Conservation (phyloP, 2,113 vertebrate genomes). For the Muscicapa adusta region DNA sequence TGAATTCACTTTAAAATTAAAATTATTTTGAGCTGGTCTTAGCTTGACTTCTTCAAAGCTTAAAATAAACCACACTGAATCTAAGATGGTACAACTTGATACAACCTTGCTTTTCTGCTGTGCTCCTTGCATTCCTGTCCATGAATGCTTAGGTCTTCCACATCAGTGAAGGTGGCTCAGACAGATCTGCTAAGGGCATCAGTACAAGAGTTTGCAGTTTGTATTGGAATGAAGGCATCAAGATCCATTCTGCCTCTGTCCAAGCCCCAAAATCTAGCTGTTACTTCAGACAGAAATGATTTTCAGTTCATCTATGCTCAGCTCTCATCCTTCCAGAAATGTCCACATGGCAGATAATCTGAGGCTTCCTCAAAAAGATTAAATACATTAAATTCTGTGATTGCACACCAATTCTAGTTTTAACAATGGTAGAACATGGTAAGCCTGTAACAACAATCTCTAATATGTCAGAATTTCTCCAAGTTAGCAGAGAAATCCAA, state of each 20-base stretch:
- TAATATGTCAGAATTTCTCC: not conserved
- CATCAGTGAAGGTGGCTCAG: not conserved
- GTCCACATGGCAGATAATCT: not conserved
- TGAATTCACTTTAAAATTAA: not conserved
- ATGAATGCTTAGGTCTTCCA: not conserved
- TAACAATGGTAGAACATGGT: not conserved
- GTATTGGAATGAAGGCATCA: not conserved
- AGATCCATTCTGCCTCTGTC: not conserved
- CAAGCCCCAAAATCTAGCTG: not conserved
- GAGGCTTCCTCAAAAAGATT: not conserved
- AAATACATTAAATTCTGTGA: not conserved
- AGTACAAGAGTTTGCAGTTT: not conserved
- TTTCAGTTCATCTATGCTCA: not conserved
- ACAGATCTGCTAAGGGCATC: not conserved
- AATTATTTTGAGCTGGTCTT: not conserved
- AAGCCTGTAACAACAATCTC: not conserved
- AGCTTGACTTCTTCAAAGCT: not conserved
- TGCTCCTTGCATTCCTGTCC: not conserved
- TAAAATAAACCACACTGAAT: not conserved
- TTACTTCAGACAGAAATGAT: not conserved
- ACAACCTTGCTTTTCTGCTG: not conserved
- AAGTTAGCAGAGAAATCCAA: not conserved
- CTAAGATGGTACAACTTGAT: not conserved
- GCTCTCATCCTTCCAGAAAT: not conserved
- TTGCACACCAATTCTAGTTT: not conserved